Evolutionary conservation across 2,113 vertebrate species (phyloP).

Genomic region (Ictalurus furcatus): DNA sequence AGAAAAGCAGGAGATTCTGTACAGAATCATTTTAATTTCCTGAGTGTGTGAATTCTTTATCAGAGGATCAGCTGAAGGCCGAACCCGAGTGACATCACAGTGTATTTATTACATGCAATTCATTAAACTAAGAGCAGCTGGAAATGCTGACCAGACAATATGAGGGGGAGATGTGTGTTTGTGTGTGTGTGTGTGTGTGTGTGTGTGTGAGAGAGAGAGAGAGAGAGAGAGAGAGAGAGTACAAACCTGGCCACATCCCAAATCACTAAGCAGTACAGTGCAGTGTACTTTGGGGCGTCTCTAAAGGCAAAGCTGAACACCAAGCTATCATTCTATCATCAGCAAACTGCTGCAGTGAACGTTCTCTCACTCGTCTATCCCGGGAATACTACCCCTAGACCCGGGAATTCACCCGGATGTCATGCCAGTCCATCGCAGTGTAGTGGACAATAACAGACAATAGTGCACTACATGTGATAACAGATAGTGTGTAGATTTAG

Average conservation of each 20-base stretch:
- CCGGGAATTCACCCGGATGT: background rate
- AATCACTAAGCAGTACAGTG: background rate
- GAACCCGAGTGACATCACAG: background rate
- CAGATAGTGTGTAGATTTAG: background rate
- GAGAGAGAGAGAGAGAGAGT: background rate
- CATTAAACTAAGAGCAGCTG: conserved; percentile 15
- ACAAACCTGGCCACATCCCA: background rate
- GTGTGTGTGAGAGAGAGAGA: background rate
- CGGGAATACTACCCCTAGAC: background rate
- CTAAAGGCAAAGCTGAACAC: background rate
- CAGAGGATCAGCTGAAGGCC: conserved; percentile 1
- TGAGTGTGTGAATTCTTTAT: background rate
- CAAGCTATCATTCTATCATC: background rate
- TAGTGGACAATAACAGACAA: background rate
- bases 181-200: background rate
- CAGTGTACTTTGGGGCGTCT: background rate
- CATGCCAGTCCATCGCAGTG: background rate
- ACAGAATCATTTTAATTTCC: background rate
- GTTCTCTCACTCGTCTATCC: background rate
- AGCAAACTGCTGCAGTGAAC: background rate
- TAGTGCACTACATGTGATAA: background rate
- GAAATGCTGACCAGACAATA: conserved; percentile 5
- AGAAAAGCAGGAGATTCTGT: background rate
- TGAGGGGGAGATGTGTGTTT: background rate
- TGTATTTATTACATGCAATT: background rate